Conservation (phyloP, 2,888 invertebrate species). For the Rutpela maculata region DNA sequence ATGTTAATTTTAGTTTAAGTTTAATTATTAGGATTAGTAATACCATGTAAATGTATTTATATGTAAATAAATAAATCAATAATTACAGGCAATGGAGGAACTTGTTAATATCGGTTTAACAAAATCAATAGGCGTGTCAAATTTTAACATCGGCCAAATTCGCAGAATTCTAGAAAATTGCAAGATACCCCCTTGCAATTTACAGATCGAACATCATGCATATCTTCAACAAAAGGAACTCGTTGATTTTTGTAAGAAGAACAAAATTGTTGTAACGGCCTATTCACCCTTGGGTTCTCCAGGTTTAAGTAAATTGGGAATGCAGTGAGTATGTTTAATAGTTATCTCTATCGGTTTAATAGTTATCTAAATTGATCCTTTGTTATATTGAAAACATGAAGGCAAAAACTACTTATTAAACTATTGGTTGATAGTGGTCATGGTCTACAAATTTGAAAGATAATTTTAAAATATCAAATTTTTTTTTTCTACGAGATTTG, state of each 20-base stretch:
- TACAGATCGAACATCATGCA: conserved; percentile 86
- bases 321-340: conserved; percentile 68
- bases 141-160: conserved; percentile 86
- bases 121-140: conserved; percentile 90
- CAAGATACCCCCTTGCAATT: conserved; percentile 79
- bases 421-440: too few relatives aligned
- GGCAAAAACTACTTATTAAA: too few relatives aligned
- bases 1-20: too few relatives aligned
- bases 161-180: conserved; percentile 79
- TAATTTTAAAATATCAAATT: too few relatives aligned
- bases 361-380: too few relatives aligned
- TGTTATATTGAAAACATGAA: too few relatives aligned
- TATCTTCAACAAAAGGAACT: conserved; percentile 85
- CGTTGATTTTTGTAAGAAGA: conserved; percentile 78
- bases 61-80: not conserved
- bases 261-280: conserved; percentile 84
- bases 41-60: too few relatives aligned
- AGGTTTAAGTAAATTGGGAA: conserved; percentile 76
- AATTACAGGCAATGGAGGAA: conserved; percentile 79
- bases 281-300: conserved; percentile 88
- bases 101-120: conserved; percentile 82
- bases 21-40: too few relatives aligned
- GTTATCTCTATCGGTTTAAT: too few relatives aligned
- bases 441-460: too few relatives aligned
- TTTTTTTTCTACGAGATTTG: too few relatives aligned